A percentile compares a stretch with the other conserved stretches of the same genome.
Evolutionary conservation across 2,113 vertebrate genomes (phyloP).

Genomic region (Gymnogyps californianus): DNA sequence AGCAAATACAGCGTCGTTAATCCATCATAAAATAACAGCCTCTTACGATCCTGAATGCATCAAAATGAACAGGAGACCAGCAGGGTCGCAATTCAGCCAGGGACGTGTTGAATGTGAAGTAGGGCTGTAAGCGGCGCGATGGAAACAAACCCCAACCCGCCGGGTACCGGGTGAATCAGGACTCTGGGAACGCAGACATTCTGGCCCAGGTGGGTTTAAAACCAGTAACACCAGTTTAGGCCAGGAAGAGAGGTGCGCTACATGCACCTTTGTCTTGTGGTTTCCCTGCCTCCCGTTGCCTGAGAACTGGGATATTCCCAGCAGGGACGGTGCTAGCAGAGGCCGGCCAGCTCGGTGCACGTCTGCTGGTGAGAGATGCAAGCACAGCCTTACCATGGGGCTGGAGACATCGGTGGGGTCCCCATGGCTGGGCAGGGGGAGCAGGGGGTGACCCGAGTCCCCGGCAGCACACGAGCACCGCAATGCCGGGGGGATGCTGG

Average conservation of each 20-base stretch:
- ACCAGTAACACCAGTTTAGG: neutral
- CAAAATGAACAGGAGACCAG: neutral
- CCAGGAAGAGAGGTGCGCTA: neutral
- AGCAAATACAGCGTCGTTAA: neutral
- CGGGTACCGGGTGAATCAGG: accelerated
- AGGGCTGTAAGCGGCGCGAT: neutral
- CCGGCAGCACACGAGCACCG: accelerated
- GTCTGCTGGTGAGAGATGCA: accelerated
- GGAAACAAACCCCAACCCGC: neutral
- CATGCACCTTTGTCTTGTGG: neutral
- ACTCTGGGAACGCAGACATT: neutral
- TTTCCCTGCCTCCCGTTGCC: neutral
- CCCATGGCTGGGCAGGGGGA: neutral
- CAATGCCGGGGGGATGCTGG: neutral
- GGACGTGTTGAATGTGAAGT: neutral
- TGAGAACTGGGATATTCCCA: neutral
- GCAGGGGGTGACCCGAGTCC: neutral
- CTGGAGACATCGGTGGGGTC: accelerated
- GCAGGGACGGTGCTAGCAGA: neutral
- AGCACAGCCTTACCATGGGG: neutral
- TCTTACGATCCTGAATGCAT: neutral
- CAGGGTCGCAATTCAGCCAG: neutral
- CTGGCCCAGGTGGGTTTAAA: neutral
- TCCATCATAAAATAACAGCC: conserved; percentile 53
- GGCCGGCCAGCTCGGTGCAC: neutral